Base-by-base conservation (phyloP, 2,797 vertebrate species). In the Anabas testudineus region DNA sequence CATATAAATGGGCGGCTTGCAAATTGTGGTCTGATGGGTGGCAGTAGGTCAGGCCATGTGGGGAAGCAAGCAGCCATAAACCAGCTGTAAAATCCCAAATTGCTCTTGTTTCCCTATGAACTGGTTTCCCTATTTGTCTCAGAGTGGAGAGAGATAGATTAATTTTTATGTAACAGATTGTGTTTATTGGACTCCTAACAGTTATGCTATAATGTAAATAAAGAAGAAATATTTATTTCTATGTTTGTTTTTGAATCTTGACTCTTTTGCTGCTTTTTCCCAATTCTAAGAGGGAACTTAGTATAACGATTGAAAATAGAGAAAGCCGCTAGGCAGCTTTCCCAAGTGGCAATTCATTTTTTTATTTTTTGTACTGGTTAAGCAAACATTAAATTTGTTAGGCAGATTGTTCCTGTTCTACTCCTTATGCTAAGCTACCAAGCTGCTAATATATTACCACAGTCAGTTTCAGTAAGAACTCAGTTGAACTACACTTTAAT, bases 201-300 rank as follows among this genome's bases (percentile, higher is more conserved):
- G 15, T 34, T 61, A 28, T 67, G 36, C 43, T 18, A 28, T 42
- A 64, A 77, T 84, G 74, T 84, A 67, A 88, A 90, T 85, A 83
- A 89, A 89, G 77, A 68, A 41, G 37, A 72, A 56, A 55, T 74
- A 69, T 86, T 57, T 71, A 70, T 82, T 74, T 77, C 30, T 16
- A 41, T 42, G 49, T 73, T 56, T 71, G 26, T 28, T 28, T 28
- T 28, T 7, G 28, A 28, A 28, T 26, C 26, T n/a, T n/a, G n/a
- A n/a, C n/a, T n/a, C n/a, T n/a, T n/a, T n/a, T n/a, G n/a, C n/a
- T n/a, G n/a, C n/a, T n/a, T n/a, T n/a, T n/a, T n/a, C n/a, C n/a
- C n/a, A n/a, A n/a, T n/a, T n/a, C n/a, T n/a, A n/a, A n/a, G n/a
- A n/a, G n/a, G n/a, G n/a, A n/a, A n/a, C n/a, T n/a, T n/a, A n/a